phyloP scores from a whole-genome alignment of 1,140 invertebrate species.

The Panagrolaimus sp. region DNA sequence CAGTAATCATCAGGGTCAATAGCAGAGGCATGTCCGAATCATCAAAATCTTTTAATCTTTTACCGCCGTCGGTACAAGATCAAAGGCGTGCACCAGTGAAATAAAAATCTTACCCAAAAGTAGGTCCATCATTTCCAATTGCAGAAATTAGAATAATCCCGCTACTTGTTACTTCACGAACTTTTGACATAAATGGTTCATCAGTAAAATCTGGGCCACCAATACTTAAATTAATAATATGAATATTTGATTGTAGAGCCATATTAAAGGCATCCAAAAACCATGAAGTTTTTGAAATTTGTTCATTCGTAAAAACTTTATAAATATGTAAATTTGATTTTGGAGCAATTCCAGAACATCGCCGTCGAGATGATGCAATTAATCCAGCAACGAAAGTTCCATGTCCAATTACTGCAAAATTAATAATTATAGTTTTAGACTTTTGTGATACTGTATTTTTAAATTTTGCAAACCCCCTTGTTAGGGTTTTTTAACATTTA shows the following conservation, averaged over 20 bases:
- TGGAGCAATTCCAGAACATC: constrained; percentile 88
- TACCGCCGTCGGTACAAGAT: too few relatives aligned
- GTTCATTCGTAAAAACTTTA: constrained; percentile 88
- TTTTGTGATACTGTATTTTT: too few relatives aligned
- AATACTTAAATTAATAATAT: constrained; percentile 90
- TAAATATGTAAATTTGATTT: constrained; percentile 89
- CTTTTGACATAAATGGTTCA: constrained; percentile 94
- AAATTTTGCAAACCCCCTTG: too few relatives aligned
- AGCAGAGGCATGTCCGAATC: too few relatives aligned
- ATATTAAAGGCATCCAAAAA: constrained; percentile 97
- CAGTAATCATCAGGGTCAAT: too few relatives aligned
- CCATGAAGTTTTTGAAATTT: constrained; percentile 87
- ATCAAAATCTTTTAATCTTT: too few relatives aligned
- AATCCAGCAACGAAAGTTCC: constrained; percentile 94
- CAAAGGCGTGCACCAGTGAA: too few relatives aligned
- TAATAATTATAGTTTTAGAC: too few relatives aligned
- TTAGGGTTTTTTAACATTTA: too few relatives aligned
- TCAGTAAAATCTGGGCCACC: constrained; percentile 97
- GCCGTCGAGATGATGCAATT: constrained; percentile 75
- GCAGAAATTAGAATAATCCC: constrained; percentile 92
- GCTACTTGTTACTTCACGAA: constrained; percentile 93
- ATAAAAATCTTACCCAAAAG: constrained; percentile 71
- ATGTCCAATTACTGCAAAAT: constrained; percentile 70
- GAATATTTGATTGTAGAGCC: constrained; percentile 86
- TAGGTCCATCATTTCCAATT: constrained; percentile 91